phyloP scores from a whole-genome alignment of 2,113 vertebrate genomes.

The Marcusenius ussheri region DNA sequence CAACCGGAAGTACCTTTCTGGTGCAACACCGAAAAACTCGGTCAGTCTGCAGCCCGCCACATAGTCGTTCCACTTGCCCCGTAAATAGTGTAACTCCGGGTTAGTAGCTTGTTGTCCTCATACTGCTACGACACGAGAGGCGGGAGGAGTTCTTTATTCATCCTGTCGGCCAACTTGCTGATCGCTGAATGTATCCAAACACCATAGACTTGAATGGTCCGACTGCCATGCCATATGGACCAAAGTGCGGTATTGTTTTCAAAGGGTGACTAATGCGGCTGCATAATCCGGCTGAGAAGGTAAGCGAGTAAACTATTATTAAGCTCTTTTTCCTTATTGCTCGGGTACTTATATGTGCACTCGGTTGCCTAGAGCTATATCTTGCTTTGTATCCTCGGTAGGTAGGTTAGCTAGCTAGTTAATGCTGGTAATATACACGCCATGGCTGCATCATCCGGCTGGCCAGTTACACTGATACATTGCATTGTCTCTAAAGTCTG shows the following conservation, averaged over 20 bases:
- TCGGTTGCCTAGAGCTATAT: background rate
- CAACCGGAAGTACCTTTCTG: background rate
- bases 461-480: background rate
- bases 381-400: background rate
- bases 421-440: background rate
- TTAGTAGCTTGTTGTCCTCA: background rate
- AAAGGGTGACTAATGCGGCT: background rate
- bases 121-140: background rate
- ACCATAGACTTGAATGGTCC: background rate
- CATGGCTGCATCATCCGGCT: background rate
- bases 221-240: background rate
- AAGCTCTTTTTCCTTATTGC: background rate
- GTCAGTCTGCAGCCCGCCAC: background rate
- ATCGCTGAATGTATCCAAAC: background rate
- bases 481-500: background rate
- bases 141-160: background rate
- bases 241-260: background rate
- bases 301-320: background rate
- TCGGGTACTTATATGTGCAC: background rate
- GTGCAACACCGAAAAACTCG: background rate
- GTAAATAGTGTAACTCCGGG: background rate
- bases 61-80: background rate
- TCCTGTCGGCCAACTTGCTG: background rate
- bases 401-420: background rate
- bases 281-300: background rate